Base-by-base conservation (phyloP, 2,888 invertebrate genomes). In the Harpagoxenus sublaevis region DNA sequence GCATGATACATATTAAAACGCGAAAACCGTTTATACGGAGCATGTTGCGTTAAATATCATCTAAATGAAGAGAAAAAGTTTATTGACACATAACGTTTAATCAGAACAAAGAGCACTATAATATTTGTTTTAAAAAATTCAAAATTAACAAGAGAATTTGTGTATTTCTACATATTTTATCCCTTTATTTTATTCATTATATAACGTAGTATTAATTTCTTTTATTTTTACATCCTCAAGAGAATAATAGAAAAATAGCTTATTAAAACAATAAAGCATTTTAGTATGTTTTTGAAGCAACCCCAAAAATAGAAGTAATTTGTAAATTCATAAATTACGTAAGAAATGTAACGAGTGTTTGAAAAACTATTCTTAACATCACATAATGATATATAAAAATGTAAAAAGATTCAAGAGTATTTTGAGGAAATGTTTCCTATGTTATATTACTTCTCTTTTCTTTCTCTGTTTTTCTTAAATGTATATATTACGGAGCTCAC, bases 1-100 rank as follows among this genome's bases (percentile, higher is more conserved):
- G 9, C 23, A 45, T 31, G 15, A 18, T 57, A 31, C n/a, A 70
- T 57, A 79, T 70, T 45, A 79, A 79, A 70, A 70, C 12, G 45
- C 28, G 53, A 39, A 39, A 31, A 77, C 4, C 28, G 12, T 53
- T 77, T 53, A 45, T n/a, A 53, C 4, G 12, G 9, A 55, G 10
- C 10, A 23, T 28, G 12, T 77, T 62, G 28, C 63, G n/a, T 66
- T 57, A 6, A 71, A 48, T 60, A 4, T 35, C 57, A 28, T 60
- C 35, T 60, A 23, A 79, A 70, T 23, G 28, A 68, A 35, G 57
- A 60, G 23, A 79, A 15, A 71, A 28, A 45, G n/a, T 23, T 42
- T 4, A 55, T 57, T 18, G 42, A 15, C 42, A 42, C 9, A 23
- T 5, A 48, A 48, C 3, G 10, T n/a, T 15, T 60, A 62, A 74